A percentile compares a stretch with the other conserved stretches of the same genome.
Evolutionary conservation across 2,113 vertebrate species (phyloP).

Genomic region (Saccopteryx bilineata): DNA sequence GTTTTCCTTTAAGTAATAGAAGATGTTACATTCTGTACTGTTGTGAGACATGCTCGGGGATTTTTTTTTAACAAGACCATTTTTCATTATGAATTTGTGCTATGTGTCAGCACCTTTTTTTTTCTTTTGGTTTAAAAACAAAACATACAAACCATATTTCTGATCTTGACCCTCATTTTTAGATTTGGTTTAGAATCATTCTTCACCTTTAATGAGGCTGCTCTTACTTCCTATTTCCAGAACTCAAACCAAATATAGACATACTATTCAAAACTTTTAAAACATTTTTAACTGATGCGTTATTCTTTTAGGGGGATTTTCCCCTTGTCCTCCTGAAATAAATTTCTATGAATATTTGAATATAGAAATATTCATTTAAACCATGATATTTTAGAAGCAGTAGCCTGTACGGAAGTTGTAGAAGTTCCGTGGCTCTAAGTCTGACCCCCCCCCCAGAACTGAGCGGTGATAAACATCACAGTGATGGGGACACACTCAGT

Average conservation of each 20-base stretch:
- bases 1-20: slow-evolving; percentile 83
- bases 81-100: slow-evolving; percentile 87
- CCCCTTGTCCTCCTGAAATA: slow-evolving; percentile 73
- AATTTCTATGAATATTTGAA: slow-evolving; percentile 65
- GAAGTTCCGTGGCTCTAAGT: neutral
- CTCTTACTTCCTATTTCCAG: slow-evolving; percentile 84
- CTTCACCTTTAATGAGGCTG: slow-evolving; percentile 75
- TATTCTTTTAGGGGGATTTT: slow-evolving; percentile 68
- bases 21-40: slow-evolving; percentile 81
- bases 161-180: slow-evolving; percentile 80
- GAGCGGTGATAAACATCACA: slow-evolving; percentile 49
- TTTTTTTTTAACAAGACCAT: slow-evolving; percentile 85
- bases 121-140: slow-evolving; percentile 77
- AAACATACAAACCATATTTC: slow-evolving; percentile 81
- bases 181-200: slow-evolving; percentile 79
- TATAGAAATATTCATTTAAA: slow-evolving; percentile 45
- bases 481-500: neutral
- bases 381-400: slow-evolving; percentile 50
- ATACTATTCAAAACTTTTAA: slow-evolving; percentile 76
- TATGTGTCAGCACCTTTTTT: slow-evolving; percentile 86
- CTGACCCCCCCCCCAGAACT: neutral
- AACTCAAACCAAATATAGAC: slow-evolving; percentile 75
- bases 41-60: slow-evolving; percentile 85
- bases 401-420: neutral
- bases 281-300: slow-evolving; percentile 73